Evolutionary conservation across 2,888 invertebrate genomes (phyloP).

Genomic region (Morpho helenor): DNA sequence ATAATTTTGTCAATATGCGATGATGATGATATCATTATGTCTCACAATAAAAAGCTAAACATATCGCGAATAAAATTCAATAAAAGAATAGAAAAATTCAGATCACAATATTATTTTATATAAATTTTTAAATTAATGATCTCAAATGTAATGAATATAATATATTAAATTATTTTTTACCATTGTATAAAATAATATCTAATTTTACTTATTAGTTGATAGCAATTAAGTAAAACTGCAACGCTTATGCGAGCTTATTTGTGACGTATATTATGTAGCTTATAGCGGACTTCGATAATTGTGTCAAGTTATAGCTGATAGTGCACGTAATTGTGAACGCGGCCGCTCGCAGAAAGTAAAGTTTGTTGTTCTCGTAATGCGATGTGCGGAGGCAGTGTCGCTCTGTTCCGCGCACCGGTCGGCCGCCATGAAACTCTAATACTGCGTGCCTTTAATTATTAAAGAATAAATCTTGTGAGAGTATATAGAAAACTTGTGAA

Average conservation of each 20-base stretch:
- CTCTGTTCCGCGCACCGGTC: slow-evolving; percentile 57
- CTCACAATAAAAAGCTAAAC: no score
- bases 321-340: slow-evolving; percentile 46
- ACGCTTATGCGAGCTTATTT: not conserved
- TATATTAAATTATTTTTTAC: no score
- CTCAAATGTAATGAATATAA: not conserved
- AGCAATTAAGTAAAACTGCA: not conserved
- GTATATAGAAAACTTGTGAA: slow-evolving; percentile 29
- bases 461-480: not conserved
- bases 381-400: slow-evolving; percentile 54
- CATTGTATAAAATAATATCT: no score
- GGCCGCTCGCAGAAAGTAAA: slow-evolving; percentile 68
- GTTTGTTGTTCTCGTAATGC: slow-evolving; percentile 54
- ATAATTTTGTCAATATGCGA: no score
- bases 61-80: no score
- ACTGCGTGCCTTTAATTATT: slow-evolving; percentile 18
- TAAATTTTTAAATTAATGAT: no score
- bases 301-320: slow-evolving; percentile 12
- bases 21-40: no score
- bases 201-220: not conserved
- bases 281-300: slow-evolving; percentile 2
- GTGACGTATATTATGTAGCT: slow-evolving; percentile 2
- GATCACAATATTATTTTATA: no score
- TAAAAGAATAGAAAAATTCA: no score
- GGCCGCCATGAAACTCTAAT: slow-evolving; percentile 62